Base-by-base conservation (phyloP, 2,113 vertebrate genomes). In the Phylloscopus trochilus region DNA sequence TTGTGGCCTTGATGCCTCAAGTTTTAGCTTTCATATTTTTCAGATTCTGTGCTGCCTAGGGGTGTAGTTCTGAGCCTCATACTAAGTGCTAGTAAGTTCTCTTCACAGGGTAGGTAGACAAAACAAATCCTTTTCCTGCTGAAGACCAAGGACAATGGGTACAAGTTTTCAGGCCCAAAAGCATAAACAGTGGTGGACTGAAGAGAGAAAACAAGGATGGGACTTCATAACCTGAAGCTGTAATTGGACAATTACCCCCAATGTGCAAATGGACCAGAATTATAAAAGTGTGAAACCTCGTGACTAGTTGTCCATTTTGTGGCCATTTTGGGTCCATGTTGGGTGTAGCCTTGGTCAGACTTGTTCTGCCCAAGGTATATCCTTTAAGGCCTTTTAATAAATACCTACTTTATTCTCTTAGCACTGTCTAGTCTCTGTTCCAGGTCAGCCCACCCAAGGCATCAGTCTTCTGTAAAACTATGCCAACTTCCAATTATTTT, bases 401-500 rank as follows among this genome's bases (percentile, higher is more conserved):
- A 26, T 60, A 37, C 23, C n/a, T 60, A 18, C 23, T 60, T 60
- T 60, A 26, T 60, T 60, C 24, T 60, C 23, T 37, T 60, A 37
- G 58, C n/a, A 8, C 35, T 37, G n/a, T 60, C n/a, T 27, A 26
- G 58, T 60, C 15, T 37, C n/a, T 60, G n/a, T 60, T 60, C 58
- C 58, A 60, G 58, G 23, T 60, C n/a, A 60, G 23, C n/a, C 23
- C 37, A 18, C n/a, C 23, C n/a, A 59, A 37, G n/a, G 58, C n/a
- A 59, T 59, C n/a, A 59, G 10, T 35, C 46, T 64, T 64, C 74
- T 44, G 19, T 58, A 52, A 85, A 85, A 67, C 0, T 0, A 33
- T 77, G 51, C 63, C 78, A 86, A n/a, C 18, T 86, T 79, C 51
- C 46, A 77, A 49, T 79, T 91, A 79, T 60, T 90, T 88, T 88